Evolutionary conservation across 1,140 invertebrate species (phyloP), one percentile per base, ranked within the genome.

Genomic region (Cydia splendana): DNA sequence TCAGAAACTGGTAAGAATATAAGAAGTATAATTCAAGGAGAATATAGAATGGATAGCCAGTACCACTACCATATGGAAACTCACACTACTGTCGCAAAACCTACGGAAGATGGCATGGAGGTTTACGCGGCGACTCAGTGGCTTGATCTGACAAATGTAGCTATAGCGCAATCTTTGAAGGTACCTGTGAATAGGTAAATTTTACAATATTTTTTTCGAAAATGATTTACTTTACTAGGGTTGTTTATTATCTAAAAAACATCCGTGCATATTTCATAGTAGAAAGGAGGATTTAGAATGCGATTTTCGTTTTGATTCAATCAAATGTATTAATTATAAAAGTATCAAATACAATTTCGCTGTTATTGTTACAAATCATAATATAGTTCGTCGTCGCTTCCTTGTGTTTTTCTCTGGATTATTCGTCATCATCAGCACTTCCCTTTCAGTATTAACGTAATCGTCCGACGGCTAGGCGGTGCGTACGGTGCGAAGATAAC

Each of bases 81-180:
- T 0, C 95, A 95, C 30, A 91, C 86, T 18, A 94, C 94, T 77
- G 88, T 95, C 42, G 94, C 94, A 53, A 79, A 95, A 30, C 95
- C 95, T 0, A 88, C 86, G 24, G 95, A 96, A 85, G 95, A 95
- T 87, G 94, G 95, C 12, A 81, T 95, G 67, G 94, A 95, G 75
- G 91, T 96, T 34, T 95, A 94, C 82, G 85, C 94, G 9, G 79
- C 94, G 0, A 89, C 94, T 1, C 95, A 96, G 82, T 96, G 94
- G 93, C 91, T 95, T 15, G 95, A 71, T 45, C 30, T 71, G 9
- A 71, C 67, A 18, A 71, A 71, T 42, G n/a, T 71, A 18, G 67
- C 67, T 18, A 45, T 71, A 38, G 67, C 67, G 4, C n/a, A 71
- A 18, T 71, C 38, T 30, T 45, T 71, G 34, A 71, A 71, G 34